Conservation (phyloP, 2,888 invertebrate species). For the Argyra leucocephala region DNA sequence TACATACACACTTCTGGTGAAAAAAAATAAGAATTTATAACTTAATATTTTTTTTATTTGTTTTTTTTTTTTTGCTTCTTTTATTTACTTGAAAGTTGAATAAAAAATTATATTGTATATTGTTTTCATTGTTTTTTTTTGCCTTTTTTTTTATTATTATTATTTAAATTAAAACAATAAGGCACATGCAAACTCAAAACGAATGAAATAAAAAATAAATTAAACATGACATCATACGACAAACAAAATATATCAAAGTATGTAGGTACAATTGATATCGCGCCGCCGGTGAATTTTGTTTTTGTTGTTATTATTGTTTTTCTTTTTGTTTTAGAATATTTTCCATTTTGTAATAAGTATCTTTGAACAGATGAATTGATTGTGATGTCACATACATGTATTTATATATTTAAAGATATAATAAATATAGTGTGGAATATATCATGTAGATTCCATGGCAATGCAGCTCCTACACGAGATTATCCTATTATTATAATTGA, state of each 20-base stretch:
- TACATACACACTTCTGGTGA: neutral
- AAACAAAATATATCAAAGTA: neutral
- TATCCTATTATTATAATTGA: too few relatives aligned
- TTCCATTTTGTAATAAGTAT: neutral
- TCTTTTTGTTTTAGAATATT: neutral
- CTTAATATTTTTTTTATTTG: neutral
- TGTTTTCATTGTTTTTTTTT: too few relatives aligned
- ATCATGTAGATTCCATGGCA: too few relatives aligned
- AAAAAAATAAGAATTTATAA: neutral
- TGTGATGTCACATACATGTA: neutral
- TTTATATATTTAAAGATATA: too few relatives aligned
- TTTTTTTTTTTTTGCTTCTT: neutral
- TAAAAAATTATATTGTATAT: neutral
- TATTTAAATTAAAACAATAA: slow-evolving; percentile 2
- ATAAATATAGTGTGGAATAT: too few relatives aligned
- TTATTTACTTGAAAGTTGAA: neutral
- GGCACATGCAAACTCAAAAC: neutral
- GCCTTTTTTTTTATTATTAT: neutral
- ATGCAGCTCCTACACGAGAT: too few relatives aligned
- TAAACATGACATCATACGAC: slow-evolving; percentile 6
- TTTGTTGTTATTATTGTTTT: neutral
- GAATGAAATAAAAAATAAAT: neutral
- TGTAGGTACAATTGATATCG: neutral
- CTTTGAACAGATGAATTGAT: neutral
- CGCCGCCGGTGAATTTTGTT: neutral